Conservation (phyloP, 1,140 invertebrate species). For the Atta cephalotes region DNA sequence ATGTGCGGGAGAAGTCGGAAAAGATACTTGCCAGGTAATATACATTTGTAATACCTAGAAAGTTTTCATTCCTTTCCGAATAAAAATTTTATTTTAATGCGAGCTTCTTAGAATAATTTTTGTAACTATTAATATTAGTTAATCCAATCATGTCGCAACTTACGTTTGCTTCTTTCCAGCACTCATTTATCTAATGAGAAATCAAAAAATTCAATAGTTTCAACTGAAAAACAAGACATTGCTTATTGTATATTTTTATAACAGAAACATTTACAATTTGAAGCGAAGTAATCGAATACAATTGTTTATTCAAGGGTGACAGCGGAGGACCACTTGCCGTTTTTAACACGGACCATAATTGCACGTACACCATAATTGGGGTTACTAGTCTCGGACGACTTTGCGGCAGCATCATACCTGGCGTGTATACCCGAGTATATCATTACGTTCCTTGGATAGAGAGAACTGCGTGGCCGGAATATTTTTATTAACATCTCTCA, state of each 20-base stretch:
- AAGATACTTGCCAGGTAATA: constrained; percentile 91
- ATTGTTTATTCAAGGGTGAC: constrained; percentile 81
- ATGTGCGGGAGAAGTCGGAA: constrained; percentile 90
- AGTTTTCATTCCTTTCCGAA: not conserved
- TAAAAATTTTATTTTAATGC: not conserved
- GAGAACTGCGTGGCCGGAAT: constrained; percentile 76
- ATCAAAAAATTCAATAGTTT: not conserved
- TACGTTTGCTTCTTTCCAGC: not conserved
- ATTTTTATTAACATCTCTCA: not conserved
- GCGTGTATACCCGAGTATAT: constrained; percentile 87
- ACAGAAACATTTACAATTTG: not conserved
- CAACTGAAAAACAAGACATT: not conserved
- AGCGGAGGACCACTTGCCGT: constrained; percentile 86
- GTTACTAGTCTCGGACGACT: constrained; percentile 86
- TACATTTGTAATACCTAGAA: not conserved
- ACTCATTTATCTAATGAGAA: not conserved
- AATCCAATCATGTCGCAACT: not conserved
- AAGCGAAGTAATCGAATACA: not conserved
- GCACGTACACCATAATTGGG: constrained; percentile 86
- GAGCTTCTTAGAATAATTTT: not conserved
- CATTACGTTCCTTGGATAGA: constrained; percentile 88
- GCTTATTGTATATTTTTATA: not conserved
- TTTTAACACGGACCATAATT: constrained; percentile 76
- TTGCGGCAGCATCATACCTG: constrained; percentile 85
- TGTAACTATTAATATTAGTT: not conserved